Conservation (phyloP, 1,140 invertebrate species). For the Pachyrhynchus sulphureomaculatus region DNA sequence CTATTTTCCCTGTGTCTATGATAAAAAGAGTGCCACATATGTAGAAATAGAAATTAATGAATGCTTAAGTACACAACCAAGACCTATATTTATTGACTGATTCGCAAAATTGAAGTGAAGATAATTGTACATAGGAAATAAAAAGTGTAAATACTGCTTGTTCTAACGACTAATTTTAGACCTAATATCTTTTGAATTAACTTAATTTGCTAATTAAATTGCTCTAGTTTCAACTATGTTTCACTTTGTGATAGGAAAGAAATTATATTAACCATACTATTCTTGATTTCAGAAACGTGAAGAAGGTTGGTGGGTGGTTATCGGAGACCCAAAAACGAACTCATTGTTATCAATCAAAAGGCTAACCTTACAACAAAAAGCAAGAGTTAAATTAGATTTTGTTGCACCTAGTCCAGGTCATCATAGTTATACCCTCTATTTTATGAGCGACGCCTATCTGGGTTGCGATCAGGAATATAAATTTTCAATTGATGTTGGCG, state of each 20-base stretch:
- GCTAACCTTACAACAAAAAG: constrained; percentile 89
- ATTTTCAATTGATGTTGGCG: constrained; percentile 73
- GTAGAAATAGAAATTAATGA: too few species aligned
- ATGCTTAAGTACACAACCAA: too few species aligned
- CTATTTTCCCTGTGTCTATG: too few species aligned
- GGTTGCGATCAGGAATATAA: constrained; percentile 97
- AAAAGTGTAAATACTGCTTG: too few species aligned
- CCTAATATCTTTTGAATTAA: too few species aligned
- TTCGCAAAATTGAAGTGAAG: too few species aligned
- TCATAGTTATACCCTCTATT: constrained; percentile 93
- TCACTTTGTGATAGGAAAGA: not conserved
- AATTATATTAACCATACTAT: not conserved
- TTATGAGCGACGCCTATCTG: constrained; percentile 98
- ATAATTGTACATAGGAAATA: too few species aligned
- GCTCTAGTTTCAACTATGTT: too few species aligned
- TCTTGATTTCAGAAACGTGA: constrained; percentile 80
- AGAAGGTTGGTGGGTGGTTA: constrained; percentile 99
- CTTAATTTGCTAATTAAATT: too few species aligned
- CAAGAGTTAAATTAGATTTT: constrained; percentile 94
- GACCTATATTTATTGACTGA: too few species aligned
- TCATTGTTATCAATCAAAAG: constrained; percentile 95
- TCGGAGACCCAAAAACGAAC: constrained; percentile 94
- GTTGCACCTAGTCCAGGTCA: constrained; percentile 83
- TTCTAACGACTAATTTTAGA: too few species aligned
- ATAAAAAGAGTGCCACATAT: too few species aligned